These are phyloP conservation scores for Drosophila asahinai DNA, from an alignment of 1,140 invertebrate genomes.

Conservation along the genomic window DNA sequence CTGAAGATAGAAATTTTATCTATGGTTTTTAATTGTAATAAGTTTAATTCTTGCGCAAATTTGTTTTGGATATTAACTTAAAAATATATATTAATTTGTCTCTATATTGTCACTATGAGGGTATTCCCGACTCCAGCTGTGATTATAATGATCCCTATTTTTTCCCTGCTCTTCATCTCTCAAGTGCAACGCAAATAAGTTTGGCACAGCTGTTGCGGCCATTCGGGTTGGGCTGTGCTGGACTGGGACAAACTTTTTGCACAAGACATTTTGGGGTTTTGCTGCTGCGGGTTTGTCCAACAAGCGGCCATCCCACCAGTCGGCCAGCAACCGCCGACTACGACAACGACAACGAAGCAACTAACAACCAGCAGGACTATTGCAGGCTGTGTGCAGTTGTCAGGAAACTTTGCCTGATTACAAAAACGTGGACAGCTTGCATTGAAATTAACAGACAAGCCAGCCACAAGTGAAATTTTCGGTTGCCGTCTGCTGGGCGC, in stretches of 20 bases:
- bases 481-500: slow-evolving; percentile 61
- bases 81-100: not conserved
- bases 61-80: not conserved
- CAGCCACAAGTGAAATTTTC: slow-evolving; percentile 77
- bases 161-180: slow-evolving; percentile 24
- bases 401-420: slow-evolving; percentile 79
- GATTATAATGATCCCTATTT: not conserved
- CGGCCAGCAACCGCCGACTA: slow-evolving; percentile 32
- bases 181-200: slow-evolving; percentile 58
- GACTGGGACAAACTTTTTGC: slow-evolving; percentile 64
- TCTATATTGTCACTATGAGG: not conserved
- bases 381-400: slow-evolving; percentile 70
- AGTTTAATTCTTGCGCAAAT: too few species aligned
- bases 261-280: slow-evolving; percentile 69
- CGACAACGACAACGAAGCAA: slow-evolving; percentile 17
- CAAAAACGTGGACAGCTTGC: slow-evolving; percentile 78
- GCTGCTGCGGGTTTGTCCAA: slow-evolving; percentile 59
- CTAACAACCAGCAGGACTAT: slow-evolving; percentile 37
- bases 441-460: slow-evolving; percentile 76
- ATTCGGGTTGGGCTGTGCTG: slow-evolving; percentile 32
- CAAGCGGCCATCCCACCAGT: slow-evolving; percentile 44
- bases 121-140: not conserved
- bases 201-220: slow-evolving; percentile 66
- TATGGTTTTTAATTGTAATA: too few species aligned
- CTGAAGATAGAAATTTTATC: too few species aligned